phyloP scores from a whole-genome alignment of 2,797 vertebrate species.

The Periophthalmus magnuspinnatus region DNA sequence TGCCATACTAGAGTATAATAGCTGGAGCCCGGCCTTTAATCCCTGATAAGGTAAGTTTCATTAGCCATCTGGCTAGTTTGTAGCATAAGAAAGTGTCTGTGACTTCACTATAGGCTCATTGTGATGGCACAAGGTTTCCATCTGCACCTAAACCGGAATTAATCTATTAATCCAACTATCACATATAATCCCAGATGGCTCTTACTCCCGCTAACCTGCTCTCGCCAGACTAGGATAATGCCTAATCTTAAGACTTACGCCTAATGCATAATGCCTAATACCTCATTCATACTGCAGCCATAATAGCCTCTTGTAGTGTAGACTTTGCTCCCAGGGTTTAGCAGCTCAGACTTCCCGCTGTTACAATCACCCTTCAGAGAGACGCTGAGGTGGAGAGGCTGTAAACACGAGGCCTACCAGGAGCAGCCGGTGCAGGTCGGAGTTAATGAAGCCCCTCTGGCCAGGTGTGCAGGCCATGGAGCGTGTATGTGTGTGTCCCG shows the following conservation, averaged over 20 bases:
- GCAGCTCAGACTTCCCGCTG: conserved; percentile 43
- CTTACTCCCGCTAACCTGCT: conserved; percentile 63
- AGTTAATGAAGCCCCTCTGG: conserved; percentile 71
- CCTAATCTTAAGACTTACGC: conserved; percentile 66
- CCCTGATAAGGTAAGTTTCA: conserved; percentile 77
- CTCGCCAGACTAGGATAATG: conserved; percentile 66
- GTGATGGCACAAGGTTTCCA: conserved; percentile 52
- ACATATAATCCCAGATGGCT: conserved; percentile 66
- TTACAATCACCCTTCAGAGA: conserved; percentile 50
- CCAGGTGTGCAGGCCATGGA: conserved; percentile 61
- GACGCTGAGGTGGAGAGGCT: conserved; percentile 31
- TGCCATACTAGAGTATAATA: conserved; percentile 63
- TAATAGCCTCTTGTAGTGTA: conserved; percentile 60
- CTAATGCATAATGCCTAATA: conserved; percentile 70
- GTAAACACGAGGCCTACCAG: conserved; percentile 62
- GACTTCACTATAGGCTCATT: conserved; percentile 44
- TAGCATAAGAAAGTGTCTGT: conserved; percentile 49
- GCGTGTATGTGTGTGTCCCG: conserved; percentile 36
- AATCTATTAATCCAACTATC: conserved; percentile 67
- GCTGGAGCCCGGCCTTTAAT: conserved; percentile 70
- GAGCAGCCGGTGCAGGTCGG: conserved; percentile 54
- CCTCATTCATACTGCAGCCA: conserved; percentile 63
- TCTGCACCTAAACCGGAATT: conserved; percentile 55
- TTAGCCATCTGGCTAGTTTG: conserved; percentile 69
- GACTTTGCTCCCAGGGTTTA: conserved; percentile 42